Evolutionary conservation across 2,113 vertebrate species (phyloP).

Genomic region (Nothoprocta perdicaria): DNA sequence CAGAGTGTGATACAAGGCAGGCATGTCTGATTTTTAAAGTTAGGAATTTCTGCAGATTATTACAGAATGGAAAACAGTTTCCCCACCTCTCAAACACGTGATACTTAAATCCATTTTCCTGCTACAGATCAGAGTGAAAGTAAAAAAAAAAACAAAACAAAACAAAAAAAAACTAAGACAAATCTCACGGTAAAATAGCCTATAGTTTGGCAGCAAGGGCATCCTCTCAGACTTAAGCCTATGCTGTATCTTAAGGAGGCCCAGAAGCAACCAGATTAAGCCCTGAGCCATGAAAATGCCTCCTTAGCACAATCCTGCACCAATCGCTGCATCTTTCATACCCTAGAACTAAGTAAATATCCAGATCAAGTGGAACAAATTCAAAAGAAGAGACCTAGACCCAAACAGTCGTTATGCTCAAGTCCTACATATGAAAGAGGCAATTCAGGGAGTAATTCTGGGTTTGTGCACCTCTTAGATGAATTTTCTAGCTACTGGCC

Average conservation of each 20-base stretch:
- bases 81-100: not conserved
- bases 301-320: not conserved
- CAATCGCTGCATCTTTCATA: not conserved
- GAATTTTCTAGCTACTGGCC: not conserved
- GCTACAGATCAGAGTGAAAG: not conserved
- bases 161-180: not conserved
- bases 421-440: not conserved
- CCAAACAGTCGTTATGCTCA: not conserved
- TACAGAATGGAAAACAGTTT: not conserved
- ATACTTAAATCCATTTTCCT: not conserved
- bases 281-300: no score
- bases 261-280: not conserved
- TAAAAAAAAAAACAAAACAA: not conserved
- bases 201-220: not conserved
- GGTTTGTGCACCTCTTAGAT: not conserved
- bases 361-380: not conserved
- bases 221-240: not conserved
- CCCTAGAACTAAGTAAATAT: not conserved
- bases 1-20: not conserved
- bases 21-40: not conserved
- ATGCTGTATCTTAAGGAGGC: not conserved
- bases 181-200: not conserved
- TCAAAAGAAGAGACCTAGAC: not conserved
- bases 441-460: not conserved
- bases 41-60: not conserved